These are phyloP conservation scores for Phaethornis superciliosus DNA, from an alignment of 2,113 vertebrate species.

Conservation along the genomic window DNA sequence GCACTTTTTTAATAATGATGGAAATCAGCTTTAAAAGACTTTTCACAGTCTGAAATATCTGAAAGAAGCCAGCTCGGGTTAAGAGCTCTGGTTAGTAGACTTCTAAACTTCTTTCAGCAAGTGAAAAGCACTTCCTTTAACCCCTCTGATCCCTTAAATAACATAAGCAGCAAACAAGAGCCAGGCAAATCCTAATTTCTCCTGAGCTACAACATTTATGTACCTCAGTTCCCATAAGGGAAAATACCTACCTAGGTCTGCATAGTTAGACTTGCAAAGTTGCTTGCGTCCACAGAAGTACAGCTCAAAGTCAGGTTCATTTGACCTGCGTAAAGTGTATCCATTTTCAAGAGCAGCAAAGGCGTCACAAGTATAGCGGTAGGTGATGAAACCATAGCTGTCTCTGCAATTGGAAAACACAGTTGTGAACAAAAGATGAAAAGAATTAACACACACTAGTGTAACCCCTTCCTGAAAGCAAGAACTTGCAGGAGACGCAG, in stretches of 20 bases:
- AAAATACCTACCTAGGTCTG: constrained; percentile 93
- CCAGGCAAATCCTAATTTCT: not conserved
- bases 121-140: not conserved
- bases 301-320: constrained; percentile 94
- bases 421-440: constrained; percentile 9
- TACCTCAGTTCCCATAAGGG: not conserved
- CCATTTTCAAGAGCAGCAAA: constrained; percentile 98
- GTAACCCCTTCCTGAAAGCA: constrained; percentile 50
- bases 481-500: constrained; percentile 14
- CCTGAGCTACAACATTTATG: not conserved
- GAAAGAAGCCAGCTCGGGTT: not conserved
- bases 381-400: constrained; percentile 99
- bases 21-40: not conserved
- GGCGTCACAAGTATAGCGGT: constrained; percentile 98
- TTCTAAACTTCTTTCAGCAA: not conserved
- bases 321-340: constrained; percentile 91
- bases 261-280: constrained; percentile 96
- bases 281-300: constrained; percentile 97
- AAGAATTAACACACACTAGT: constrained; percentile 16
- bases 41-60: not conserved
- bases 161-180: not conserved
- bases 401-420: constrained; percentile 85
- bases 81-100: not conserved
- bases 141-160: not conserved
- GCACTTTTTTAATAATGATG: not conserved